Evolutionary conservation across 37 sponge, comb jelly and placozoan genomes (phyloP).

Genomic region (Lycopodina hypogea): DNA sequence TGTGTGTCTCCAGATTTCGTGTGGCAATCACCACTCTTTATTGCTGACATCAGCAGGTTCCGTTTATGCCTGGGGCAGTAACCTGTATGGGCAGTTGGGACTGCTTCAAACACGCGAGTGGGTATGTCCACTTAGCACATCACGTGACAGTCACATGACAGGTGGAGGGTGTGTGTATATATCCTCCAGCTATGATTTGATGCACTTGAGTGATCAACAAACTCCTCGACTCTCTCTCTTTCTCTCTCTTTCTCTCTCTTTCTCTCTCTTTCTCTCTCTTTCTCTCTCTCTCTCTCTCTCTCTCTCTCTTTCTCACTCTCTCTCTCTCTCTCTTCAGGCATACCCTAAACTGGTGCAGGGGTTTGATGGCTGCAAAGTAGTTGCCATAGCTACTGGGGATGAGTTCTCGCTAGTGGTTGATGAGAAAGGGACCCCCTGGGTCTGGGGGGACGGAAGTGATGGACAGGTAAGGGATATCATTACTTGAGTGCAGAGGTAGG

Average conservation of each 20-base stretch:
- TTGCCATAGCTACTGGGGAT: conserved; percentile 63
- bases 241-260: too few species aligned
- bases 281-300: too few species aligned
- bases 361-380: conserved; percentile 31
- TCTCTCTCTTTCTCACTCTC: too few species aligned
- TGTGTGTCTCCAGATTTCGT: conserved; percentile 35
- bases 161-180: neutral
- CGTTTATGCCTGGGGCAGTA: conserved; percentile 78
- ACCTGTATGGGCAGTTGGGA: conserved; percentile 64
- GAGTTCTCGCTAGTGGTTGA: conserved; percentile 78
- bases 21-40: conserved; percentile 74
- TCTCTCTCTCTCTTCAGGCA: conserved; percentile 42
- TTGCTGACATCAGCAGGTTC: conserved; percentile 59
- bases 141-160: too few species aligned
- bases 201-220: too few species aligned
- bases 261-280: too few species aligned
- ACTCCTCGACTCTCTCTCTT: too few species aligned
- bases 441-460: conserved; percentile 67
- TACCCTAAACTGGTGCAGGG: conserved; percentile 27
- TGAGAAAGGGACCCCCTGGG: conserved; percentile 56
- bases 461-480: conserved; percentile 56
- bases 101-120: conserved; percentile 28
- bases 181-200: too few species aligned
- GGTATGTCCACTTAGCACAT: conserved; percentile 20
- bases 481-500: too few species aligned